Evolutionary conservation across 1,140 invertebrate species (phyloP), one percentile per base, ranked within the genome.

Genomic region (Caenorhabditis elegans): DNA sequence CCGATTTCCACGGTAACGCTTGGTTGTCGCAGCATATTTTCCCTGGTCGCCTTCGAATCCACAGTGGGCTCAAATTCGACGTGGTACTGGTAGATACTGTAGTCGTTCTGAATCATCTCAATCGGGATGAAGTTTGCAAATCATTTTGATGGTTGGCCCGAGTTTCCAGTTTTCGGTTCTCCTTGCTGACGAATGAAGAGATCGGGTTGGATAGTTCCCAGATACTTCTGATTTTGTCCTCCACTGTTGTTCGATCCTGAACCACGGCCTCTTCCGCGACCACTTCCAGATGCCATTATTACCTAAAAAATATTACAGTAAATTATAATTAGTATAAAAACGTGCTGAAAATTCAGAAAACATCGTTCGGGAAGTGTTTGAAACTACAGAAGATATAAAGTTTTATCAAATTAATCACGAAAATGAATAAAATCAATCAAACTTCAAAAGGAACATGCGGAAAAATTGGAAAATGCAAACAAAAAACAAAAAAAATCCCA

Each of bases 21-120:
- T 13, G 13, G 2, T 36, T 53, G 77, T 22, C 26, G 75, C 5
- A 77, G 24, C 75, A 77, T 48, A 8, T 2, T 10, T 10, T 48
- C 47, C 36, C 65, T 75, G 24, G n/a, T n/a, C n/a, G n/a, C n/a
- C 34, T 83, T 83, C 11, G 55, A 22, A 17, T 83, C 82, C 22
- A 83, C 65, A 22, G 60, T 53, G 5, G 82, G 82, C 11, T 83
- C 76, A 55, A 83, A 83, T 13, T 39, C 39, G 26, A 83, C 55
- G 47, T 83, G 82, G 28, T 26, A 79, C 48, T 83, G 82, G 60
- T 48, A 79, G 31, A 83, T 79, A 10, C 55, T 34, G 39, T 39
- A 75, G 31, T 60, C 36, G 2, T 24, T 31, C 8, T 70, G 36
- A 17, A 49, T 36, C 26, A 77, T 78, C 13, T 78, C 55, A 26